Conservation (phyloP, 64 coral and sea anemone genomes). For the Pocillopora damicornis region DNA sequence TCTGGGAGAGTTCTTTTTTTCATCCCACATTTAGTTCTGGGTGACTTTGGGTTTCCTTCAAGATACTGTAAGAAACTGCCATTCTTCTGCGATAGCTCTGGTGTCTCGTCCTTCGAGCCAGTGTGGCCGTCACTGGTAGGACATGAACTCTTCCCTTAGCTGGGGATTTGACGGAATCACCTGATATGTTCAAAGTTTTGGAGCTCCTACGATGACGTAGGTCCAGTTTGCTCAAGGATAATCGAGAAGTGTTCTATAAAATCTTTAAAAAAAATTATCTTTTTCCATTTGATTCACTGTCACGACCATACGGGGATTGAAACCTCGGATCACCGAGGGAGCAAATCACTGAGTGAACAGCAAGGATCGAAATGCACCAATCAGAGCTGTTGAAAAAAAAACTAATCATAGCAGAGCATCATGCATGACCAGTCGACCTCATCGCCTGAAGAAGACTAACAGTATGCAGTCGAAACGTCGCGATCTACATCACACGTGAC, state of each 20-base stretch:
- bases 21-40: neutral
- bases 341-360: no score
- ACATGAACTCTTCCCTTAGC: neutral
- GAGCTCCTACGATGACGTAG: neutral
- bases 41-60: neutral
- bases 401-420: no score
- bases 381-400: no score
- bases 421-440: no score
- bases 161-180: neutral
- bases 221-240: neutral
- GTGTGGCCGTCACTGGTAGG: neutral
- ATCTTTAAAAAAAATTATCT: neutral
- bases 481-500: no score
- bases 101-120: no score
- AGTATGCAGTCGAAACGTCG: no score
- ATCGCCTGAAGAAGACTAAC: no score
- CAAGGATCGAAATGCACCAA: no score
- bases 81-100: no score
- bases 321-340: no score
- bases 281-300: no score
- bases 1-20: neutral
- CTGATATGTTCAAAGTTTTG: neutral
- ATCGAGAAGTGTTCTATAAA: neutral
- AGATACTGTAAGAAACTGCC: neutral
- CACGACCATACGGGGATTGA: neutral